Conservation (phyloP, 2,888 invertebrate genomes). For the Dinocampus coccinellae region DNA sequence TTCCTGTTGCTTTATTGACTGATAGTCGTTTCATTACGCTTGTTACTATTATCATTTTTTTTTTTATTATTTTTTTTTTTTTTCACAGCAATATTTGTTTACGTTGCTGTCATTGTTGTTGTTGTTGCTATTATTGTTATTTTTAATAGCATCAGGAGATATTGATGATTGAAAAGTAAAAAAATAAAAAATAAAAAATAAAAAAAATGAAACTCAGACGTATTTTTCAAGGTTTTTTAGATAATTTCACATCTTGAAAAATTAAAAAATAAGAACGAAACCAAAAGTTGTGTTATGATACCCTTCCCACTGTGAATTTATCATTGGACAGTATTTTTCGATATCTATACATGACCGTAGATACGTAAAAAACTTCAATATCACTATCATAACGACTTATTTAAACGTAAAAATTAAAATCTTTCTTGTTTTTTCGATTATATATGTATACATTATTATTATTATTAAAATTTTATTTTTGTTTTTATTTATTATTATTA, state of each 20-base stretch:
- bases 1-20: too few relatives aligned
- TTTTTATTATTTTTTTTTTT: not conserved
- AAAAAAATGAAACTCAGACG: not conserved
- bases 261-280: slow-evolving; percentile 10
- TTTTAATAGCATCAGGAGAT: not conserved
- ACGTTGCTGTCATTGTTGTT: not conserved
- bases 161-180: not conserved
- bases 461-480: too few relatives aligned
- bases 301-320: slow-evolving; percentile 52
- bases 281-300: slow-evolving; percentile 41
- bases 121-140: too few relatives aligned
- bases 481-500: too few relatives aligned
- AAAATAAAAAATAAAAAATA: not conserved
- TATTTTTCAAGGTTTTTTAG: not conserved
- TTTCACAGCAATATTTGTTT: not conserved
- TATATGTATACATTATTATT: too few relatives aligned
- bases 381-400: slow-evolving; percentile 9
- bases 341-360: slow-evolving; percentile 43
- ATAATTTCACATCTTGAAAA: not conserved
- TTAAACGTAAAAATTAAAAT: not conserved
- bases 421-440: too few relatives aligned
- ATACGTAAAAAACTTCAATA: slow-evolving; percentile 23
- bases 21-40: too few relatives aligned
- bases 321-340: slow-evolving; percentile 38
- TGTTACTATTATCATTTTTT: too few relatives aligned